A percentile compares a stretch with the other conserved stretches of the same genome.
Conservation (phyloP, 2,113 vertebrate genomes). For the Laticauda colubrina region DNA sequence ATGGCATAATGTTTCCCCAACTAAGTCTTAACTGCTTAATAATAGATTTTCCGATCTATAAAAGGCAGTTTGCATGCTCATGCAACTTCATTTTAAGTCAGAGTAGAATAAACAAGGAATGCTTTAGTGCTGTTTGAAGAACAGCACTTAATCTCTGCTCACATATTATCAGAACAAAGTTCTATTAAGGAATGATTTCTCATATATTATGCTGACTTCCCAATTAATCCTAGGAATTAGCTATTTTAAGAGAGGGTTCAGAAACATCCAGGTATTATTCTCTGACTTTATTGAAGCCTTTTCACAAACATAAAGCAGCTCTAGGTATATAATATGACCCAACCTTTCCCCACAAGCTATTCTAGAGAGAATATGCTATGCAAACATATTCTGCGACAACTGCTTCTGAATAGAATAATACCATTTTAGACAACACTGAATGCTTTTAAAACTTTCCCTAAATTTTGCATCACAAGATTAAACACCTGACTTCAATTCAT, state of each 20-base stretch:
- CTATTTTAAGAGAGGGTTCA: neutral
- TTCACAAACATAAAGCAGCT: neutral
- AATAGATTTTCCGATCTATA: constrained; percentile 31
- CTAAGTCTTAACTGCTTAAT: constrained; percentile 13
- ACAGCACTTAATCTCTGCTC: constrained; percentile 60
- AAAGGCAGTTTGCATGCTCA: constrained; percentile 41
- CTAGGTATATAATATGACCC: neutral
- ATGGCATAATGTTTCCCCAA: constrained; percentile 16
- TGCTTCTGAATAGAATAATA: neutral
- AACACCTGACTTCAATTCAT: constrained; percentile 28
- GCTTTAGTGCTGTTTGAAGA: constrained; percentile 57
- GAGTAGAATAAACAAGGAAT: constrained; percentile 62
- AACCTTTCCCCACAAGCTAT: neutral
- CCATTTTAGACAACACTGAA: constrained; percentile 21
- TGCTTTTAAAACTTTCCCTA: constrained; percentile 21
- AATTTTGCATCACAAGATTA: neutral
- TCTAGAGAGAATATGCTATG: neutral
- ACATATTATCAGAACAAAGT: constrained; percentile 61
- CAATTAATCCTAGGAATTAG: constrained; percentile 39
- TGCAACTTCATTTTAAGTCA: constrained; percentile 19
- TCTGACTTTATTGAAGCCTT: neutral
- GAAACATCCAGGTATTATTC: constrained; percentile 1
- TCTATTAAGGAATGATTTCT: constrained; percentile 53
- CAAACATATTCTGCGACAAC: neutral
- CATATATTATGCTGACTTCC: constrained; percentile 24